phyloP scores from a whole-genome alignment of 2,888 invertebrate genomes.

The Megamerina dolium region DNA sequence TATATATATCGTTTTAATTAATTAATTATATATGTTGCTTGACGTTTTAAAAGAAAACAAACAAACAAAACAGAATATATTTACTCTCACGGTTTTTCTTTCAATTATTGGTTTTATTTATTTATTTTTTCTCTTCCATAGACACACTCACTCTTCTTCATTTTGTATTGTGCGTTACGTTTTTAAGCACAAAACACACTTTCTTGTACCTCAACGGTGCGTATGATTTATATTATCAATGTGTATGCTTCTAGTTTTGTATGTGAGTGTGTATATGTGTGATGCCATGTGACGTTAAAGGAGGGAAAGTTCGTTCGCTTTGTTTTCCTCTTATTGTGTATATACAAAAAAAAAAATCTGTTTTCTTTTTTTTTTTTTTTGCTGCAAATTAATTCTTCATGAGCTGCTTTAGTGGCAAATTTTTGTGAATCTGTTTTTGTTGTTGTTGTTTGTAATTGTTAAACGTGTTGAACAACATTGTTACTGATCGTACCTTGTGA shows the following conservation, averaged over 20 bases:
- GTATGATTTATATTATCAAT: neutral
- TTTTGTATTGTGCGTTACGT: neutral
- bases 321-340: neutral
- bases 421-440: no score
- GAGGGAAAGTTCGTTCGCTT: neutral
- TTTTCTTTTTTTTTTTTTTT: neutral
- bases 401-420: neutral
- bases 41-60: no score
- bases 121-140: neutral
- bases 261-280: neutral
- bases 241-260: neutral
- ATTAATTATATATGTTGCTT: conserved; percentile 6
- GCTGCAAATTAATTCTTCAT: neutral
- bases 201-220: neutral
- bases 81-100: neutral
- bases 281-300: neutral
- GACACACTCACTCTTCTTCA: neutral
- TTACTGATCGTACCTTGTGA: neutral
- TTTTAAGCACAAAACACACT: no score
- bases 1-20: no score
- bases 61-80: no score
- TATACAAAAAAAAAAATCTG: neutral
- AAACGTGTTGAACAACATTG: neutral
- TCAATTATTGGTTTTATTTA: neutral
- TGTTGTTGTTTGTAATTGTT: no score